Conservation (phyloP, 2,113 vertebrate genomes). For the Pao palembangensis region DNA sequence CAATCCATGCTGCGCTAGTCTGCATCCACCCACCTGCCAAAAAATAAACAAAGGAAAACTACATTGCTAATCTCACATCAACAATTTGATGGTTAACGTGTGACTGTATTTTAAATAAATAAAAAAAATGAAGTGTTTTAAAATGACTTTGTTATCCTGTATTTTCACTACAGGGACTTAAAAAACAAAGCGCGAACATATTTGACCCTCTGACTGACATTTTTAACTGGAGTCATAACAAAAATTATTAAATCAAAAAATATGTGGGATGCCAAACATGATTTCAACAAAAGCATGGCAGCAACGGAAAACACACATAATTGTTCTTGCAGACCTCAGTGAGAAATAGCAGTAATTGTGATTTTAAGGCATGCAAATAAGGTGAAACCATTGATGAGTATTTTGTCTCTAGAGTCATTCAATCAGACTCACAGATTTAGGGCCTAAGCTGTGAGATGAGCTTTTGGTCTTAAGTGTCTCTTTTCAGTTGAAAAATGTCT, state of each 20-base stretch:
- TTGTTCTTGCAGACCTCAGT: too few species aligned
- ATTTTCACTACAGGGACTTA: slow-evolving; percentile 3
- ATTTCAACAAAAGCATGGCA: not conserved
- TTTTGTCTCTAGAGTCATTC: too few species aligned
- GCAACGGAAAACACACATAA: not conserved
- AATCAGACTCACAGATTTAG: slow-evolving; percentile 12
- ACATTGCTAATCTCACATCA: too few species aligned
- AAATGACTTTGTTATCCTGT: slow-evolving; percentile 3
- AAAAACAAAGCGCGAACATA: not conserved
- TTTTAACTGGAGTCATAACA: not conserved
- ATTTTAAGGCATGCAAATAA: slow-evolving; percentile 18
- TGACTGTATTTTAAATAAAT: too few species aligned
- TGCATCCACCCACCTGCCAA: too few species aligned
- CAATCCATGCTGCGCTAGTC: too few species aligned
- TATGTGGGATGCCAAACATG: not conserved
- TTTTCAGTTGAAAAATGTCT: slow-evolving; percentile 1
- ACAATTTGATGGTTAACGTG: too few species aligned
- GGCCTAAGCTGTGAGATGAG: slow-evolving; percentile 41
- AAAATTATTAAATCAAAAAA: slow-evolving; percentile 1
- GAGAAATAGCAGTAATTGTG: slow-evolving; percentile 8
- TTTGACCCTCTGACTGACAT: slow-evolving; percentile 15
- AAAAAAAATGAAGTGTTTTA: too few species aligned
- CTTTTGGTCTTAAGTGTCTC: slow-evolving; percentile 3
- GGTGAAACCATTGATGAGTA: not conserved
- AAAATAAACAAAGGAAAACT: too few species aligned